Evolutionary conservation across 2,113 vertebrate genomes (phyloP).

Genomic region (Eolophus roseicapilla): DNA sequence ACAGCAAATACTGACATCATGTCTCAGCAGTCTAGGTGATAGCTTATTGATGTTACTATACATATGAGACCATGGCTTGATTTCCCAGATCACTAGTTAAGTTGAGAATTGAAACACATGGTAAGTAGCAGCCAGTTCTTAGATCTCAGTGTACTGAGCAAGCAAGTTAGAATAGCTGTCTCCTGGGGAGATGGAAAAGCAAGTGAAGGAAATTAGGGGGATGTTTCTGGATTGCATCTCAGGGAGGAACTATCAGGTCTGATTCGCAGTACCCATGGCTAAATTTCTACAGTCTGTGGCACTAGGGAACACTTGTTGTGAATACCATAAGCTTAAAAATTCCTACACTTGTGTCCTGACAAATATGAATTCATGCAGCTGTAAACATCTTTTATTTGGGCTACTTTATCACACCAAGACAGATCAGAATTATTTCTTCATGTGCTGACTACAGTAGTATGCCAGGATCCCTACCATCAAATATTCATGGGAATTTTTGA

Average conservation of each 20-base stretch:
- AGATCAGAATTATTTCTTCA: not conserved
- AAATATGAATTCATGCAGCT: not conserved
- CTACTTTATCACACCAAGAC: not conserved
- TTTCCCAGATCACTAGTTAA: constrained; percentile 47
- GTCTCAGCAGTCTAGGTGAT: constrained; percentile 5
- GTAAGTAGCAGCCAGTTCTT: constrained; percentile 43
- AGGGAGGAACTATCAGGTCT: not conserved
- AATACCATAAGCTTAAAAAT: not conserved
- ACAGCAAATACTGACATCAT: not conserved
- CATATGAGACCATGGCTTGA: not conserved
- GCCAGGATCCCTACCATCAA: not conserved
- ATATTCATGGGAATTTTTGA: not conserved
- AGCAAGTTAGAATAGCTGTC: not conserved
- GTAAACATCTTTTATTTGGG: not conserved
- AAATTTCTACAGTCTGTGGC: not conserved
- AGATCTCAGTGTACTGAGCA: constrained; percentile 7
- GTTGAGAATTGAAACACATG: not conserved
- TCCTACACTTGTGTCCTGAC: not conserved
- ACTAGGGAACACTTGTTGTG: not conserved
- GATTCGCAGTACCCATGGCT: not conserved
- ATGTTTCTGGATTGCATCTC: not conserved
- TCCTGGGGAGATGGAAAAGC: not conserved
- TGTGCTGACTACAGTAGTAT: not conserved
- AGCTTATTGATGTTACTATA: constrained; percentile 9
- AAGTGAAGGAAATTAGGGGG: constrained; percentile 1